Evolutionary conservation across 2,888 invertebrate species (phyloP), one percentile per base, ranked within the genome.

Genomic region (Zonitis immaculata): DNA sequence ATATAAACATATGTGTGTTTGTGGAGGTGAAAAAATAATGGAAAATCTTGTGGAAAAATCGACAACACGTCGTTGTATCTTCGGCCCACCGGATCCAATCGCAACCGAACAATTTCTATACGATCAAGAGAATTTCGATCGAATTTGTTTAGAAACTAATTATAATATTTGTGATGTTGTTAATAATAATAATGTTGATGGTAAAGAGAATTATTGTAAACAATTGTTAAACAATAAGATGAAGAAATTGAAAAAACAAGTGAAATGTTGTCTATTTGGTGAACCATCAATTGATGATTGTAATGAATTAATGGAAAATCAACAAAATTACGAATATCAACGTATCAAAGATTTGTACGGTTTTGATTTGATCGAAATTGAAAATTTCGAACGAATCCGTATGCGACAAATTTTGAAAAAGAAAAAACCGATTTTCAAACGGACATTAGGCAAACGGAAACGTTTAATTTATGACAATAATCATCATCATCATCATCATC

Each of bases 201-300:
- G 12, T 30, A 32, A 32, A 14, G 32, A 32, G 3, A 16, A 12
- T 32, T n/a, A 9, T 28, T 32, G 6, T 0, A 32, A 32, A 7
- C 14, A n/a, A n/a, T n/a, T n/a, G n/a, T n/a, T n/a, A n/a, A n/a
- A n/a, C n/a, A n/a, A n/a, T n/a, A n/a, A n/a, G n/a, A n/a, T 12
- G 11, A n/a, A 30, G 7, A 32, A 18, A 6, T 27, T 50, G 30
- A 72, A 78, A 28, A 74, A 79, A 3, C 77, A 78, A 46, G 77
- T 78, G 65, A 79, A 79, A 72, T 80, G 79, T 67, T 85, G 85
- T 65, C 71, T 85, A 3, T 85, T 85, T 63, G 85, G 85, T 7
- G 77, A 78, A 1, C 80, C 84, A 9, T 81, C 82, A 63, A 71
- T 81, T 4, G 79, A 79, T 22, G 84, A 84, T 49, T 83, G 83